phyloP scores from a whole-genome alignment of 2,888 invertebrate species.

The Erebia palarica region DNA sequence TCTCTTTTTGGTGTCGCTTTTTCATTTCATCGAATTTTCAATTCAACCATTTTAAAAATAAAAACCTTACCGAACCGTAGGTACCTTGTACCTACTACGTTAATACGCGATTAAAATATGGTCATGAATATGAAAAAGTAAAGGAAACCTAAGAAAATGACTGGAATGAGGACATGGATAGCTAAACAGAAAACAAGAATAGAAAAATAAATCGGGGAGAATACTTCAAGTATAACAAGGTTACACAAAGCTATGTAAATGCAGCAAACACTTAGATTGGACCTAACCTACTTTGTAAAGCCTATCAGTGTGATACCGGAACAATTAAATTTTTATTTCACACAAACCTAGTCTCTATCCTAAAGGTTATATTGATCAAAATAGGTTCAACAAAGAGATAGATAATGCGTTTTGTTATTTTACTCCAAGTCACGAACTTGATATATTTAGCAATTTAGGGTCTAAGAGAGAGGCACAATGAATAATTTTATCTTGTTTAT shows the following conservation, averaged over 20 bases:
- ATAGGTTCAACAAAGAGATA: not conserved
- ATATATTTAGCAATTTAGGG: slow-evolving; percentile 36
- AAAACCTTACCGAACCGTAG: no score
- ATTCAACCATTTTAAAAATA: no score
- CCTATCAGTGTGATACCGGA: slow-evolving; percentile 18
- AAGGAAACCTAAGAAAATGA: not conserved
- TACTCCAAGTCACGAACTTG: slow-evolving; percentile 34
- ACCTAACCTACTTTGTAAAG: slow-evolving; percentile 36
- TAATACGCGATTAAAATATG: not conserved
- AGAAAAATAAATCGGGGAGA: slow-evolving; percentile 6
- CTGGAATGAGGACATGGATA: not conserved
- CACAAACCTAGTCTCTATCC: slow-evolving; percentile 21
- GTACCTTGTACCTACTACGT: no score
- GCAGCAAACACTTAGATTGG: slow-evolving; percentile 23
- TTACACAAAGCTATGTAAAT: slow-evolving; percentile 30
- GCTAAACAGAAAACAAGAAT: not conserved
- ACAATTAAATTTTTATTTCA: slow-evolving; percentile 16
- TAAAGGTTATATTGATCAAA: not conserved
- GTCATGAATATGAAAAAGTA: not conserved
- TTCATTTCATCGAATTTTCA: no score
- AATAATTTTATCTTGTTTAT: slow-evolving; percentile 27
- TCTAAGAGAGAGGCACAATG: slow-evolving; percentile 29
- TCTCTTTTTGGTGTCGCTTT: no score
- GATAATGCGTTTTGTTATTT: not conserved
- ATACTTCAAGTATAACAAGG: slow-evolving; percentile 11